Percentiles rank a stretch among this genome's conserved stretches.
phyloP scores from a whole-genome alignment of 2,888 invertebrate species.

The Stenodema calcarata region DNA sequence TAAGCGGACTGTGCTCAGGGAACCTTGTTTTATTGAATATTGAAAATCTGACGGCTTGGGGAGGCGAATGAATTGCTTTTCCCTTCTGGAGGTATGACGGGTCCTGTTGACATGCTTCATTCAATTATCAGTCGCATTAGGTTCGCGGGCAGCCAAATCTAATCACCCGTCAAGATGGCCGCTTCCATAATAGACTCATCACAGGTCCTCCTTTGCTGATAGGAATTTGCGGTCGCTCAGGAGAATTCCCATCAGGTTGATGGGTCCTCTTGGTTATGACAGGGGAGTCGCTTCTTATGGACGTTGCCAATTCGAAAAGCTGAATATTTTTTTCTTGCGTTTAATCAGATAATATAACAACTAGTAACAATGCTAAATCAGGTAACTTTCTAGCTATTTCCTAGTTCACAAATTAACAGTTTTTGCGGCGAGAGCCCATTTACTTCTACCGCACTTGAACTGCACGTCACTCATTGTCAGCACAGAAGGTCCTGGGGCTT shows the following conservation, averaged over 20 bases:
- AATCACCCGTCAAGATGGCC: slow-evolving; percentile 31
- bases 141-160: slow-evolving; percentile 25
- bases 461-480: too few species aligned
- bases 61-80: background rate
- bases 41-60: background rate
- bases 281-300: background rate
- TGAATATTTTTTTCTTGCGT: too few species aligned
- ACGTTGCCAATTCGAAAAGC: background rate
- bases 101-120: slow-evolving; percentile 16
- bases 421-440: too few species aligned
- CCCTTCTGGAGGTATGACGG: background rate
- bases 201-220: background rate
- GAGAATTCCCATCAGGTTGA: background rate
- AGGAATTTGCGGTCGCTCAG: slow-evolving; percentile 5
- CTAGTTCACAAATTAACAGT: too few species aligned
- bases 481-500: too few species aligned
- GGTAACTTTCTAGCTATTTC: too few species aligned
- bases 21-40: background rate
- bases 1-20: background rate
- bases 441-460: too few species aligned
- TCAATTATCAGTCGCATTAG: slow-evolving; percentile 37
- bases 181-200: slow-evolving; percentile 13
- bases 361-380: too few species aligned
- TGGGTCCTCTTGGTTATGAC: background rate
- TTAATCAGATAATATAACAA: too few species aligned